Evolutionary conservation across 37 sponge, comb jelly and placozoan genomes (phyloP), one percentile per base, ranked within the genome.

Genomic region (Spongilla lacustris): DNA sequence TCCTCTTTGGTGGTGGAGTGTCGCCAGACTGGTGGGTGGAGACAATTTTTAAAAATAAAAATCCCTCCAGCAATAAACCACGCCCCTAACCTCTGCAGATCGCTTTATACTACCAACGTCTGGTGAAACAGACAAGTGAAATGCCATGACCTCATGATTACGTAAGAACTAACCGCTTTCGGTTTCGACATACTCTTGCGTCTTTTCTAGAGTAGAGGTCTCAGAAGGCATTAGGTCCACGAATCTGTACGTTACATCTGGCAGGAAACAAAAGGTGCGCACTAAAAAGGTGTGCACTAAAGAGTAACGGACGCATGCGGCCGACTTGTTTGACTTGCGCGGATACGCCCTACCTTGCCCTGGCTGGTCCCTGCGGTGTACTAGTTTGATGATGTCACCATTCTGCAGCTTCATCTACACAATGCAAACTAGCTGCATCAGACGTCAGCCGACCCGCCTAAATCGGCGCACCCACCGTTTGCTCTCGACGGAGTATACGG

Each of bases 331-430:
- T n/a, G n/a, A n/a, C n/a, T n/a, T n/a, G 19, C 19, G 58, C 41
- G 58, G 58, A 58, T 1, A 58, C 1, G 11, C 0, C 58, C 14
- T 17, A 58, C 58, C 58, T 17, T 58, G 19, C 23, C 75, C 82
- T 6, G 81, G 81, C 50, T 31, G 58, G 25, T 91, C 83, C 37
- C 69, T 87, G 12, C 72, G 66, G 37, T 38, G 34, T 10, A 86
- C 88, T 13, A 86, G 67, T 36, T 50, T 80, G 46, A 86, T 86
- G 37, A 82, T 23, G n/a, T 86, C 83, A 36, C 36, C 76, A 69
- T 78, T 8, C 24, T 66, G 26, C 67, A 86, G 26, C 77, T 90
- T 72, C 68, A 77, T 81, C 87, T 86, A 66, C 30, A 78, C 9
- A 25, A 25, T 14, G 58, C 21, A 6, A 19, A 14, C 19, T 17